Evolutionary conservation across 2,113 vertebrate species (phyloP), one percentile per base, ranked within the genome.

Genomic region (Chiloscyllium plagiosum): DNA sequence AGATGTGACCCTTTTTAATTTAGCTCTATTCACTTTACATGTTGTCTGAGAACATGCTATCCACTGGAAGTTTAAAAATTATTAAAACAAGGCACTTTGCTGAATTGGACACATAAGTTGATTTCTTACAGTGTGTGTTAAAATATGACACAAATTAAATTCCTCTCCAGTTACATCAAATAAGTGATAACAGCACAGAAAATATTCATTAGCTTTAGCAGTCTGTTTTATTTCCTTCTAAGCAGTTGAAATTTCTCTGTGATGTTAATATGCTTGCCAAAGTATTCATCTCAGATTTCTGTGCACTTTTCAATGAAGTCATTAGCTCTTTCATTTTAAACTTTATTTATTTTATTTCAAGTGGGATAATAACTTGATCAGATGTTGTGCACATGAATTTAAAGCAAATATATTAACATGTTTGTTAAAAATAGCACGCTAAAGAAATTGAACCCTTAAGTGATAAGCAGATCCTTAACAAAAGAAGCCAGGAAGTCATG

Each of bases 71-170:
- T 50, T 94, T 94, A 70, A 94, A 94, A 47, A 47, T 50, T 24
- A 70, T 70, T 94, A 70, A 94, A 70, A 94, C 50, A 87, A 87
- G 20, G 22, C 37, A 94, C 22, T 69, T 70, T 65, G 6, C 66
- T 70, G n/a, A 70, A 94, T 94, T 61, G 33, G 93, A 26, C 65
- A 94, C 10, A 89, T 29, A 56, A 70, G 68, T 3, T 50, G 68
- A 47, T 94, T 94, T 69, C 42, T 42, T 70, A 94, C 12, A 94
- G 50, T 70, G 8, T 42, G 65, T 68, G n/a, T 66, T 68, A n/a
- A 69, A 22, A 68, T 37, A 19, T 94, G 66, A 94, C 93, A 69
- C 68, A 94, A 70, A 70, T 70, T 47, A 72, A 94, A 70, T 94
- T 94, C 19, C 24, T 94, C 65, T 12, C 19, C 69, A n/a, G 42